These are phyloP conservation scores for Ectropis crepuscularia DNA, from an alignment of 2,888 invertebrate species.

Conservation along the genomic window DNA sequence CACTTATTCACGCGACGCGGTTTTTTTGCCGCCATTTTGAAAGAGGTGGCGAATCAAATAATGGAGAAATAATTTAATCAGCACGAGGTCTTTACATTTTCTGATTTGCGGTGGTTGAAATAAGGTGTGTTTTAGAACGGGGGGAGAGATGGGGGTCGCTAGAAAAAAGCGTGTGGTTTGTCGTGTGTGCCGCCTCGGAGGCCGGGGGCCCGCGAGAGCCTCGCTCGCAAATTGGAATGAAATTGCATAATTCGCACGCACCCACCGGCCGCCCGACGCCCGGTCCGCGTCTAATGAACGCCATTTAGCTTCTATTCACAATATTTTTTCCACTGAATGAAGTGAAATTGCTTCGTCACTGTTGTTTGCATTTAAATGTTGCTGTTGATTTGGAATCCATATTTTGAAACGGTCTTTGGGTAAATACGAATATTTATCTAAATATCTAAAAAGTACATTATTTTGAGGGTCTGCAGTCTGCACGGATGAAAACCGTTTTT, in stretches of 20 bases:
- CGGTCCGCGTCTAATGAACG: slow-evolving; percentile 69
- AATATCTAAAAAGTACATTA: not conserved
- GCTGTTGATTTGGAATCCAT: slow-evolving; percentile 4
- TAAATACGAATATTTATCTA: not conserved
- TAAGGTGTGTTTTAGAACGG: slow-evolving; percentile 64
- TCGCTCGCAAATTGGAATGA: slow-evolving; percentile 76
- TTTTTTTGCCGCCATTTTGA: slow-evolving; percentile 79
- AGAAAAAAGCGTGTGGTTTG: slow-evolving; percentile 68
- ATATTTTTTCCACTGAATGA: slow-evolving; percentile 42
- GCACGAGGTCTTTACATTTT: slow-evolving; percentile 48
- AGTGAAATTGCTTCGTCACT: slow-evolving; percentile 31
- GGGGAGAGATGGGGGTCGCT: slow-evolving; percentile 56
- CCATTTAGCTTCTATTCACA: slow-evolving; percentile 57
- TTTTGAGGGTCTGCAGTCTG: too few relatives aligned
- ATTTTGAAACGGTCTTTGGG: not conserved
- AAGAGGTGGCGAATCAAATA: slow-evolving; percentile 83
- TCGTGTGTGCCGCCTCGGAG: slow-evolving; percentile 66
- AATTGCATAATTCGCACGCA: slow-evolving; percentile 77
- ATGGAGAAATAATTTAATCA: slow-evolving; percentile 82
- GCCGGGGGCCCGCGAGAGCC: slow-evolving; percentile 48
- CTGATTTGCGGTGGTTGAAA: slow-evolving; percentile 53
- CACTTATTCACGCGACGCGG: slow-evolving; percentile 46
- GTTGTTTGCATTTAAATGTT: slow-evolving; percentile 22
- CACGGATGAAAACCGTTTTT: too few relatives aligned
- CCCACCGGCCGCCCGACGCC: slow-evolving; percentile 39